Conservation (phyloP, 2,797 vertebrate species). For the Myripristis jacobus region DNA sequence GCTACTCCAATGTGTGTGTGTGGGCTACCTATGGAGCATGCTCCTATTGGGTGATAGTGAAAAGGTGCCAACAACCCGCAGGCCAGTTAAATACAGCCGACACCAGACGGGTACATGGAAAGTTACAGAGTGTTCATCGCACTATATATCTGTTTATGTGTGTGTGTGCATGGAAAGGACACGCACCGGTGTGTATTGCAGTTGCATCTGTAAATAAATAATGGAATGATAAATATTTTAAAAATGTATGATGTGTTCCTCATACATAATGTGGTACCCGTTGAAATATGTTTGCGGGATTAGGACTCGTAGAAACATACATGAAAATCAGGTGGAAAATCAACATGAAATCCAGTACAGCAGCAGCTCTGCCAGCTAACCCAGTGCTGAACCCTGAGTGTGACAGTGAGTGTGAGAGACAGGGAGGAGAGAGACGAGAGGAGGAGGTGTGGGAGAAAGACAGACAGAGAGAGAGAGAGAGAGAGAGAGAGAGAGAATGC, state of each 20-base stretch:
- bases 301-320: constrained; percentile 35
- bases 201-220: background rate
- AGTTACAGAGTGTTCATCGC: background rate
- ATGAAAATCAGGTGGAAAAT: constrained; percentile 33
- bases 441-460: constrained; percentile 37
- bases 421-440: constrained; percentile 50
- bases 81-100: constrained; percentile 1
- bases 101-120: background rate
- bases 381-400: constrained; percentile 65
- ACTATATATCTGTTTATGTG: background rate
- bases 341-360: constrained; percentile 58
- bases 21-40: constrained; percentile 14
- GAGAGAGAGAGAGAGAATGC: constrained; percentile 64
- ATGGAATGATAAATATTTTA: background rate
- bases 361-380: constrained; percentile 62
- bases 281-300: background rate
- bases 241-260: background rate
- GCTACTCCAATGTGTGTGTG: background rate
- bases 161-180: background rate
- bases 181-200: background rate
- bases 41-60: constrained; percentile 30
- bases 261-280: constrained; percentile 23
- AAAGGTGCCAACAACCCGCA: constrained; percentile 4
- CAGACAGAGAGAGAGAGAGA: too few species aligned
- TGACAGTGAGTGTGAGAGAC: constrained; percentile 38